Evolutionary conservation across 2,113 vertebrate genomes (phyloP).

Genomic region (Tapirus terrestris): DNA sequence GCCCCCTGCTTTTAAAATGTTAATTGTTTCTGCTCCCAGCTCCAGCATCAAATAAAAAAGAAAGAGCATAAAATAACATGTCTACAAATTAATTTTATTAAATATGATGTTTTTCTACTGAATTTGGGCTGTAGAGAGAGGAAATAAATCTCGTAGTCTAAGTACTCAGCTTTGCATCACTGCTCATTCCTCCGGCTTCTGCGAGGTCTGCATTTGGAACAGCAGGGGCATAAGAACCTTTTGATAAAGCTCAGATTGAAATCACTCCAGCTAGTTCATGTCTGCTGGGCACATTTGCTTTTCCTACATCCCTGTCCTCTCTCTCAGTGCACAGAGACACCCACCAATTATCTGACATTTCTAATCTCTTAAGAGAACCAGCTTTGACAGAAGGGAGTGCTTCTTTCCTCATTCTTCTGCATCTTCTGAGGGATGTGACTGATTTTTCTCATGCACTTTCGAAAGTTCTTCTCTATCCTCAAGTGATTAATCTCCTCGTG

Average conservation of each 20-base stretch:
- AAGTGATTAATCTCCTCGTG: not conserved
- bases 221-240: not conserved
- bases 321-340: not conserved
- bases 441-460: not conserved
- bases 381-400: fast-evolving
- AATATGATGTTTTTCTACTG: not conserved
- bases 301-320: fast-evolving
- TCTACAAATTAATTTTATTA: not conserved
- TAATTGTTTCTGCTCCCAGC: not conserved
- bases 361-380: not conserved
- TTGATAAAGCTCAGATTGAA: not conserved
- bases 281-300: fast-evolving
- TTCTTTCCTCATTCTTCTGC: not conserved
- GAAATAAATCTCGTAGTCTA: too few species aligned
- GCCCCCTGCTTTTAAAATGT: too few species aligned
- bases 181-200: fast-evolving
- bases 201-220: not conserved
- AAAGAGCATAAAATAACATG: not conserved
- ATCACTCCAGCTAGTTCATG: too few species aligned
- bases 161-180: fast-evolving
- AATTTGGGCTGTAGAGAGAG: not conserved
- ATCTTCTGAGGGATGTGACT: not conserved
- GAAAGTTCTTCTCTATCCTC: not conserved
- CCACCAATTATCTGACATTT: not conserved
- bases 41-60: not conserved